A percentile compares a stretch with the other conserved stretches of the same genome.
Evolutionary conservation across 2,888 invertebrate species (phyloP).

Genomic region (Ariolimax columbianus): DNA sequence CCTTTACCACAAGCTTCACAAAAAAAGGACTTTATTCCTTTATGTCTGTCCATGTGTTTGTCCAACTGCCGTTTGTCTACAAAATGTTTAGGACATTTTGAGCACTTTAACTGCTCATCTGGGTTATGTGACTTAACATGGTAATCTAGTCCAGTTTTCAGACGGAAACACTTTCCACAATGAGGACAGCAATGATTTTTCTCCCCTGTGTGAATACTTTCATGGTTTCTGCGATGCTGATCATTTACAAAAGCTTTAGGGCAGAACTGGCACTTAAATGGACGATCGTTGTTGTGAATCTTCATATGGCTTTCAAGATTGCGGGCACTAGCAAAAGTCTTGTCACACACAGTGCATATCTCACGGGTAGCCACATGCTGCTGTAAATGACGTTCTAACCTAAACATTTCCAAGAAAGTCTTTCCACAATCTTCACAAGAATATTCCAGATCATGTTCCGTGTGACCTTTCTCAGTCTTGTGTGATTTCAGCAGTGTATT

Average conservation of each 20-base stretch:
- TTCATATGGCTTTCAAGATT: conserved; percentile 37
- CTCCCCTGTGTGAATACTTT: conserved; percentile 44
- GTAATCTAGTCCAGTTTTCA: conserved; percentile 36
- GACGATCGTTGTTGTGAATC: conserved; percentile 31
- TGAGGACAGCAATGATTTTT: conserved; percentile 34
- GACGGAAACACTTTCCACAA: conserved; percentile 45
- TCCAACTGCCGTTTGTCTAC: conserved; percentile 42
- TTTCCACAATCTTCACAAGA: conserved; percentile 20
- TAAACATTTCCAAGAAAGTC: neutral
- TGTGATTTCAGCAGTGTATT: neutral
- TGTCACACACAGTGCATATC: conserved; percentile 19
- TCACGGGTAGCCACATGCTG: conserved; percentile 19
- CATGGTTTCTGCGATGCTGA: conserved; percentile 31
- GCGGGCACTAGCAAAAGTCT: conserved; percentile 19
- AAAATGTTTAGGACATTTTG: conserved; percentile 45
- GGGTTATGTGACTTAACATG: conserved; percentile 43
- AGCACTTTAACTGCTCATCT: conserved; percentile 42
- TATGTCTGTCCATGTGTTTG: conserved; percentile 41
- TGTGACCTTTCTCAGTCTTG: neutral
- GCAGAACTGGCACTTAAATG: conserved; percentile 37
- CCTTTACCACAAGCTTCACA: conserved; percentile 52
- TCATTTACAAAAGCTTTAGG: conserved; percentile 30
- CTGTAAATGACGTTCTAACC: conserved; percentile 22
- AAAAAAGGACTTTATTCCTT: conserved; percentile 47
- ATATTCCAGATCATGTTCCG: neutral